A percentile compares a stretch with the other conserved stretches of the same genome.
Conservation (phyloP, 2,113 vertebrate genomes). For the Lophura nycthemera region DNA sequence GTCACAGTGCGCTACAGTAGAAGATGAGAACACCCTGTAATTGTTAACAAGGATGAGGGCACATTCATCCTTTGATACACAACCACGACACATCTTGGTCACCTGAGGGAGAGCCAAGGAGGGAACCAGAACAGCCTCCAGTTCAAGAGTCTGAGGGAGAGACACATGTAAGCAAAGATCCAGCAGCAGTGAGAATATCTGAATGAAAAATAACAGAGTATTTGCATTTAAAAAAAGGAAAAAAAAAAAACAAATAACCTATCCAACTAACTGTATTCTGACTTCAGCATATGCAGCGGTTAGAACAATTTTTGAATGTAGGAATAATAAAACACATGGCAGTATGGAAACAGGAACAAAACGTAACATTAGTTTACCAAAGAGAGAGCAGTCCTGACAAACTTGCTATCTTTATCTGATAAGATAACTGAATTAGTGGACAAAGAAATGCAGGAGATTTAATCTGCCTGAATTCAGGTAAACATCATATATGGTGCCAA, state of each 20-base stretch:
- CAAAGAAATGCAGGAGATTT: constrained; percentile 26
- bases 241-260: not conserved
- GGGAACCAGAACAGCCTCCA: not conserved
- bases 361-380: not conserved
- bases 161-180: not conserved
- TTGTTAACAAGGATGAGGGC: not conserved
- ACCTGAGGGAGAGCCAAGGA: not conserved
- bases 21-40: not conserved
- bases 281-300: not conserved
- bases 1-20: not conserved
- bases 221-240: not conserved
- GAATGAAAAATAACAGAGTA: not conserved
- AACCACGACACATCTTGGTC: not conserved
- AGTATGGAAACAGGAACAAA: not conserved
- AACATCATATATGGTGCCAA: not conserved
- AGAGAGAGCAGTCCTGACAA: not conserved
- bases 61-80: not conserved
- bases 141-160: not conserved
- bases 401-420: not conserved
- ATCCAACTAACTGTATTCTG: not conserved
- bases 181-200: not conserved
- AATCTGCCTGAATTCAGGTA: not conserved
- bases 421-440: constrained; percentile 31
- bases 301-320: not conserved
- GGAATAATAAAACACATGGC: not conserved